A percentile compares a stretch with the other conserved stretches of the same genome.
These are phyloP conservation scores for Lucinisca nassula DNA, from an alignment of 2,888 invertebrate species.

Conservation along the genomic window DNA sequence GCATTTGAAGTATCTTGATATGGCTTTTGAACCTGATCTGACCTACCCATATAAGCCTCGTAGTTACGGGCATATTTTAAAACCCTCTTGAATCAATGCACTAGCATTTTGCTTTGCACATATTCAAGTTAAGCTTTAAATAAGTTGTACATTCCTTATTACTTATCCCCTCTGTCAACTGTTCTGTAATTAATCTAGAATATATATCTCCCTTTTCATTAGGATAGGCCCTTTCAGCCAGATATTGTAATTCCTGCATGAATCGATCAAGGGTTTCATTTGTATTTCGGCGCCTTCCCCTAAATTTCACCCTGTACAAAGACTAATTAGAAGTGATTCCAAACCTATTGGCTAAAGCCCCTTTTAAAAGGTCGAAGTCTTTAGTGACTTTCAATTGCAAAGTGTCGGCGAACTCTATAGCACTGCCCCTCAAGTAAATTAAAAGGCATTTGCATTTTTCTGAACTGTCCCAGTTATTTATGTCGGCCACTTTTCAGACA, in stretches of 20 bases:
- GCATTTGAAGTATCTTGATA: neutral
- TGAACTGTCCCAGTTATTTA: no score
- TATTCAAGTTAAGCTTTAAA: neutral
- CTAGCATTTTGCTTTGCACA: neutral
- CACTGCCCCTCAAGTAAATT: no score
- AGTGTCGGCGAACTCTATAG: neutral
- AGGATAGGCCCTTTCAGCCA: neutral
- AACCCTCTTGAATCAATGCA: neutral
- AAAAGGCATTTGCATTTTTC: no score
- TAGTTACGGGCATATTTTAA: neutral
- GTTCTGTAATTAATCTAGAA: neutral
- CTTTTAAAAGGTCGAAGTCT: neutral
- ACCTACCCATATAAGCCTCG: neutral
- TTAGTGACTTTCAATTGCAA: neutral
- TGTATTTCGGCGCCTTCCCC: neutral
- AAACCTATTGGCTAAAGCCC: neutral
- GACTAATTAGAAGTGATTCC: neutral
- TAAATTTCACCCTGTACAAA: neutral
- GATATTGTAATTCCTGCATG: neutral
- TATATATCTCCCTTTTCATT: neutral
- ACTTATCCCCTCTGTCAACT: neutral
- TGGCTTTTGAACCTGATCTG: neutral
- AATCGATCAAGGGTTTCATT: neutral
- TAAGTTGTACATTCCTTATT: neutral
- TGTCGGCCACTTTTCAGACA: no score